phyloP scores from a whole-genome alignment of 2,113 vertebrate genomes.

The Edolisoma coerulescens region DNA sequence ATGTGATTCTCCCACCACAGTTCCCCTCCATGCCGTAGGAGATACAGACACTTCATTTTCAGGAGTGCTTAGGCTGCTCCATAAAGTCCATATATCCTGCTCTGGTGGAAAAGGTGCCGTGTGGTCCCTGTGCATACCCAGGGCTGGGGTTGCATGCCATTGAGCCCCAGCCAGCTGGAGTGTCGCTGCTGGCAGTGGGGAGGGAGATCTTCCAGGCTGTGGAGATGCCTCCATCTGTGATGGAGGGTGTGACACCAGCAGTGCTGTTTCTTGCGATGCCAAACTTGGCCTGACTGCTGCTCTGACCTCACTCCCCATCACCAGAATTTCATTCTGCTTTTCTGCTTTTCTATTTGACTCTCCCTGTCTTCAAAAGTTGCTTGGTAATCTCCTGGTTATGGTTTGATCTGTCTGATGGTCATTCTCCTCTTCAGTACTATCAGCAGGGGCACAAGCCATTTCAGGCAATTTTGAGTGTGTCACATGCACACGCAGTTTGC shows the following conservation, averaged over 20 bases:
- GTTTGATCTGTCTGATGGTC: not conserved
- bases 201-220: not conserved
- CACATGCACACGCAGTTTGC: not conserved
- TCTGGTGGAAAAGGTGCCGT: rapidly evolving
- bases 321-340: not conserved
- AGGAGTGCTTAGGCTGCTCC: not conserved
- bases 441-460: not conserved
- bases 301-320: not conserved
- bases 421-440: not conserved
- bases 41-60: not conserved
- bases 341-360: not conserved
- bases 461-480: not conserved
- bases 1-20: not conserved
- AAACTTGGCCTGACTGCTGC: not conserved
- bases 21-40: not conserved
- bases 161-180: not conserved
- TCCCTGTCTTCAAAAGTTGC: not conserved
- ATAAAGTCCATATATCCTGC: no score
- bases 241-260: not conserved
- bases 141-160: not conserved
- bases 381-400: not conserved
- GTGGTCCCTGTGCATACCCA: not conserved
- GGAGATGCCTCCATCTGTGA: not conserved
- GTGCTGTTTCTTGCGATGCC: not conserved
- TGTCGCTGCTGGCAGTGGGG: not conserved